A percentile compares a stretch with the other conserved stretches of the same genome.
phyloP scores from a whole-genome alignment of 2,113 vertebrate genomes.

The Willisornis vidua region DNA sequence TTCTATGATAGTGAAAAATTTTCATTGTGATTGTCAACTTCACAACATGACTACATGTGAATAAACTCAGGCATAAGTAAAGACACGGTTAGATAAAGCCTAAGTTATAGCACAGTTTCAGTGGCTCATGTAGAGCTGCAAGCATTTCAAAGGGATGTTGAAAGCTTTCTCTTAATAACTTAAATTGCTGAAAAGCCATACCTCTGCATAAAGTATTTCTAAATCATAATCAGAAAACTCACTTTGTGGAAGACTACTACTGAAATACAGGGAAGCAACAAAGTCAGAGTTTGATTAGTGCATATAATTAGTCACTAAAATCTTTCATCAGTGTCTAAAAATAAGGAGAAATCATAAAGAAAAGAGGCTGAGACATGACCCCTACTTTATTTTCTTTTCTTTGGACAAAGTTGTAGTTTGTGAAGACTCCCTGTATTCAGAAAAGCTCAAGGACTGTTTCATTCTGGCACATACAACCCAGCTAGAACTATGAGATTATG shows the following conservation, averaged over 20 bases:
- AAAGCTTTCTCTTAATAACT: not conserved
- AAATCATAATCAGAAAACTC: not conserved
- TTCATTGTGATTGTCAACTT: not conserved
- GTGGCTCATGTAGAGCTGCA: not conserved
- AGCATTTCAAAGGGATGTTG: not conserved
- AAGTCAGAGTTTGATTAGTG: not conserved
- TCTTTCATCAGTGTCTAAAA: not conserved
- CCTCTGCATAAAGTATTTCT: not conserved
- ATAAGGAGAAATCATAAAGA: not conserved
- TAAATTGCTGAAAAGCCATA: not conserved
- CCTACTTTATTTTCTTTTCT: not conserved
- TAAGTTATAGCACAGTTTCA: not conserved
- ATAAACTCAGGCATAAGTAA: not conserved
- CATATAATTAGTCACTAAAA: not conserved
- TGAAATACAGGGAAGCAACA: not conserved
- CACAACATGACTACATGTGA: not conserved
- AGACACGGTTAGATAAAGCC: not conserved
- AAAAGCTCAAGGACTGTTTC: not conserved
- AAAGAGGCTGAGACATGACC: not conserved
- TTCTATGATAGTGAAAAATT: not conserved
- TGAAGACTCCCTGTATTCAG: not conserved
- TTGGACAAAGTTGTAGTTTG: not conserved
- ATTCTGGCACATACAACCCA: not conserved
- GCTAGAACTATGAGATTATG: not conserved
- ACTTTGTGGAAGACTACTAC: not conserved